Conservation (phyloP, 2,113 vertebrate species). For the Sterrhoptilus dennistouni region DNA sequence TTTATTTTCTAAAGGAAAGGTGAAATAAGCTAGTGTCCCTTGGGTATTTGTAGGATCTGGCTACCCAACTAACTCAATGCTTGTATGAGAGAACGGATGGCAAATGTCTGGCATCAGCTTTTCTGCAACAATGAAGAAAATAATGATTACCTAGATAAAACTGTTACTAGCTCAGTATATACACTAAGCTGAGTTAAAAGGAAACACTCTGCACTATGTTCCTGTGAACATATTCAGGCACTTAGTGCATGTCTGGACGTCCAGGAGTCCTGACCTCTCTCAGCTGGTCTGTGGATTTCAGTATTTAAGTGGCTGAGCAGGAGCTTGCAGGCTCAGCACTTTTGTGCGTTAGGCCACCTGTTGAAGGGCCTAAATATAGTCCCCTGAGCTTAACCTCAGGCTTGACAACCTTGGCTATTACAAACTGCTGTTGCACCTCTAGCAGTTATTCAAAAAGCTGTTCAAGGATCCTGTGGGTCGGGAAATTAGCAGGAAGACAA, state of each 20-base stretch:
- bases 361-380: slow-evolving; percentile 56
- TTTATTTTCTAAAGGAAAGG: not conserved
- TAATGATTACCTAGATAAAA: not conserved
- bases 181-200: not conserved
- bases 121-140: not conserved
- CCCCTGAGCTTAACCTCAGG: not conserved
- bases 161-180: not conserved
- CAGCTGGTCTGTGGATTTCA: slow-evolving; percentile 36
- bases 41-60: not conserved
- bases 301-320: slow-evolving; percentile 45
- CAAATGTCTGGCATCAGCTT: not conserved
- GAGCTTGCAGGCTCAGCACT: slow-evolving; percentile 52
- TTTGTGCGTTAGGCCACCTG: slow-evolving; percentile 44
- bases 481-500: not conserved
- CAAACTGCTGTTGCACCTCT: not conserved
- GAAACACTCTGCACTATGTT: not conserved
- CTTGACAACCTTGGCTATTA: not conserved
- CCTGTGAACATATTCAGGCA: not conserved
- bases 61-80: fast-evolving
- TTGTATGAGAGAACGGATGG: not conserved
- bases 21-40: not conserved
- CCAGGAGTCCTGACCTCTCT: not conserved
- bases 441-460: not conserved
- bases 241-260: not conserved
- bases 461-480: not conserved